Conservation (phyloP, 2,113 vertebrate genomes). For the Pelecanus crispus region DNA sequence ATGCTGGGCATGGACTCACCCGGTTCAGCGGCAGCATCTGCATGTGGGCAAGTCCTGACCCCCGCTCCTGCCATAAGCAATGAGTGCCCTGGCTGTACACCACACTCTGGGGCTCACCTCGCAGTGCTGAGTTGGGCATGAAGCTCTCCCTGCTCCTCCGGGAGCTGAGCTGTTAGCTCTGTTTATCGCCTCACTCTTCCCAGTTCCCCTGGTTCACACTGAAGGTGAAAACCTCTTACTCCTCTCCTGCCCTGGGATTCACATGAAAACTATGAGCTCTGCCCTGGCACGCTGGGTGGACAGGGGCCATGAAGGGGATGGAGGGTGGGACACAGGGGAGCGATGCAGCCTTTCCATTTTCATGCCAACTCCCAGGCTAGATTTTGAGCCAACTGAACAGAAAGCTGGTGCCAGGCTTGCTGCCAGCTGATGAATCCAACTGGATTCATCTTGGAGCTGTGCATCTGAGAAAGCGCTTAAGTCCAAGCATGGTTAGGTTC, state of each 20-base stretch:
- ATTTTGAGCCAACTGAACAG: neutral
- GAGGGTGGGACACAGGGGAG: neutral
- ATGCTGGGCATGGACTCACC: neutral
- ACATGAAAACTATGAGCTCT: neutral
- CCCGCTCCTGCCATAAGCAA: neutral
- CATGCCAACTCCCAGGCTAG: neutral
- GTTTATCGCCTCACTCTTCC: neutral
- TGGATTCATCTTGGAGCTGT: neutral
- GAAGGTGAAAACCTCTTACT: neutral
- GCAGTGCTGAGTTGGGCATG: neutral
- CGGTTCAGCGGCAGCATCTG: neutral
- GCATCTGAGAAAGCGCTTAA: neutral
- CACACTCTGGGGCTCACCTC: neutral
- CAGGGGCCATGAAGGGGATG: neutral
- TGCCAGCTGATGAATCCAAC: conserved; percentile 8
- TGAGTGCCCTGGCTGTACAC: neutral
- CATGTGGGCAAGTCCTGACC: neutral
- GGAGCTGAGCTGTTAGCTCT: fast-evolving
- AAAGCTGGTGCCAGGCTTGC: neutral
- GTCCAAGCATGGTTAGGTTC: neutral
- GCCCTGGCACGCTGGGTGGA: fast-evolving
- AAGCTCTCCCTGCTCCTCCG: neutral
- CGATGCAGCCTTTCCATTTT: neutral
- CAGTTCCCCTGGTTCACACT: neutral
- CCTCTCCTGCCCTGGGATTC: neutral